A percentile compares a stretch with the other conserved stretches of the same genome.
These are phyloP conservation scores for Gopherus evgoodei DNA, from an alignment of 2,113 vertebrate genomes.

Conservation along the genomic window DNA sequence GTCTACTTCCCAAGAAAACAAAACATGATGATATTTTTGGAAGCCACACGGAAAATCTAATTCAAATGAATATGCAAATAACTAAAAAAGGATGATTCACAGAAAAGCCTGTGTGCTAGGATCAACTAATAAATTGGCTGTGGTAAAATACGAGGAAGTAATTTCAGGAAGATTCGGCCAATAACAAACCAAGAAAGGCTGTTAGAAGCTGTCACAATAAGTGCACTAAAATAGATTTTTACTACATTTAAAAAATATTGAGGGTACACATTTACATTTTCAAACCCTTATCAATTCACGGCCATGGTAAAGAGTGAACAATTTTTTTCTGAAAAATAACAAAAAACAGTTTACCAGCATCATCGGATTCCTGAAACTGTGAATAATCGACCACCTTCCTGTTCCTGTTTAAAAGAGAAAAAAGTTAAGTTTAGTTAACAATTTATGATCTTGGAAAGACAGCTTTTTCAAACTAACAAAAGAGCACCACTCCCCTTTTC, in stretches of 20 bases:
- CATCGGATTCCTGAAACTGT: slow-evolving; percentile 98
- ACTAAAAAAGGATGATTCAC: not conserved
- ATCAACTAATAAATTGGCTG: slow-evolving; percentile 18
- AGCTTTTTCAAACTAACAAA: not conserved
- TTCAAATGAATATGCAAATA: not conserved
- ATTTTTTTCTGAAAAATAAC: not conserved
- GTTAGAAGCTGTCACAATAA: slow-evolving; percentile 28
- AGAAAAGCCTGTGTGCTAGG: not conserved
- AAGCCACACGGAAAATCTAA: not conserved
- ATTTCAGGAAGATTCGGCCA: slow-evolving; percentile 10
- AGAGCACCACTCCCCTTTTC: not conserved
- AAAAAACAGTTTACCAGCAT: slow-evolving; percentile 80
- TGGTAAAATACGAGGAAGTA: not conserved
- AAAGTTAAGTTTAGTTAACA: slow-evolving; percentile 20
- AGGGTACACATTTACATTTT: slow-evolving; percentile 28
- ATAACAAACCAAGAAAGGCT: slow-evolving; percentile 36
- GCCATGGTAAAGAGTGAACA: not conserved
- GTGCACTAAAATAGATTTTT: slow-evolving; percentile 65
- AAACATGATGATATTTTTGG: not conserved
- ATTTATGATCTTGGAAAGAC: not conserved
- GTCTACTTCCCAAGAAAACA: slow-evolving; percentile 5
- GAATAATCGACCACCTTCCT: slow-evolving; percentile 99
- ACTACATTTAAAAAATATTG: not conserved
- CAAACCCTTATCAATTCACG: slow-evolving; percentile 41
- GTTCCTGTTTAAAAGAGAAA: slow-evolving; percentile 85